Evolutionary conservation across 1,140 invertebrate species (phyloP).

Genomic region (Eulimnadia texana): DNA sequence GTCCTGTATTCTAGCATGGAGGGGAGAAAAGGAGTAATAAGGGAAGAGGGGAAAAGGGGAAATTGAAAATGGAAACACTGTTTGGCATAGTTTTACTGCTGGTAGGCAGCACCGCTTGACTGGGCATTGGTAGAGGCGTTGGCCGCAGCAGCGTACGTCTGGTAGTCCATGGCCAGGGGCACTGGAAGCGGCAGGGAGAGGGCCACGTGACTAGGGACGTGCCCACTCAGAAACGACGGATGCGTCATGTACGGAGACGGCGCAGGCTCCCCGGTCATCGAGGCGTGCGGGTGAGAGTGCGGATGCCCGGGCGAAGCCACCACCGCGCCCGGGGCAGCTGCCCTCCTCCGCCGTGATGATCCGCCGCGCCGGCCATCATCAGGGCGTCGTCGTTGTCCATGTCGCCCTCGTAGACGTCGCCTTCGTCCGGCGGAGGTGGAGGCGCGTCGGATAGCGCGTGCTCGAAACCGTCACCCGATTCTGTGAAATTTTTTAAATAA

Average conservation of each 20-base stretch:
- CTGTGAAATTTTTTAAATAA: no score
- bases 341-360: background rate
- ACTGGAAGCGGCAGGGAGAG: conserved; percentile 12
- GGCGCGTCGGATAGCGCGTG: background rate
- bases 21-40: no score
- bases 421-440: conserved; percentile 8
- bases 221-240: background rate
- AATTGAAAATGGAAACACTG: no score
- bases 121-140: conserved; percentile 4
- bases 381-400: conserved; percentile 4
- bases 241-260: background rate
- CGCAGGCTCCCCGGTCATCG: conserved; percentile 2
- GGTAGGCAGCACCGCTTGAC: conserved; percentile 9
- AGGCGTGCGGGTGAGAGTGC: background rate
- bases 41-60: background rate
- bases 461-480: conserved; percentile 6
- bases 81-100: conserved; percentile 5
- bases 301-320: conserved; percentile 3
- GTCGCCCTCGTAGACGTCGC: conserved; percentile 7
- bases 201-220: conserved; percentile 8
- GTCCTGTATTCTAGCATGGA: no score
- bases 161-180: conserved; percentile 14
- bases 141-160: conserved; percentile 4
- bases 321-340: conserved; percentile 1
- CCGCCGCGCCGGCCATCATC: conserved; percentile 13